Evolutionary conservation across 2,797 vertebrate species (phyloP).

Genomic region (Acipenser ruthenus): DNA sequence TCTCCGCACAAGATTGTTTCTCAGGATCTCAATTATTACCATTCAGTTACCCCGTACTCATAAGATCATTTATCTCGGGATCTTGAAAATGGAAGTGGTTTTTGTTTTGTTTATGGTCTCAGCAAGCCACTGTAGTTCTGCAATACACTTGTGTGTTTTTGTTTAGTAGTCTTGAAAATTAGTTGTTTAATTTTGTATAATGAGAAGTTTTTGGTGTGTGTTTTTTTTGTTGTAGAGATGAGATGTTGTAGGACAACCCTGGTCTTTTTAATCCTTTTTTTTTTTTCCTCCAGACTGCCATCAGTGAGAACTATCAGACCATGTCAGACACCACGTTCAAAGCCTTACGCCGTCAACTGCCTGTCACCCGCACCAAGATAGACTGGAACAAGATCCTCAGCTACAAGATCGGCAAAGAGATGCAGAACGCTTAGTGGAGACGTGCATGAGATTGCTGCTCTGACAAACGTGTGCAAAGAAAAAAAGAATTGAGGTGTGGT

Average conservation of each 20-base stretch:
- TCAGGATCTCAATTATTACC: no score
- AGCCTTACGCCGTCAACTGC: conserved; percentile 88
- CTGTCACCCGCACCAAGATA: conserved; percentile 92
- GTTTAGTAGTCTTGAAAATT: no score
- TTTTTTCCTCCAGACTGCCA: conserved; percentile 69
- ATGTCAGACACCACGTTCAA: conserved; percentile 98
- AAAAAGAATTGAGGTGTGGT: conserved; percentile 35
- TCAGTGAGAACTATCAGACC: conserved; percentile 93
- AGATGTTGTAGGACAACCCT: no score
- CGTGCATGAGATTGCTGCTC: conserved; percentile 22
- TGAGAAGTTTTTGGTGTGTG: neutral
- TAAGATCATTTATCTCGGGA: no score
- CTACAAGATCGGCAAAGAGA: conserved; percentile 97
- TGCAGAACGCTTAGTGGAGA: conserved; percentile 77
- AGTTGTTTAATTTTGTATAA: neutral
- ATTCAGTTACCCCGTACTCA: no score
- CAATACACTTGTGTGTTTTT: no score
- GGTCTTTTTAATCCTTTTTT: conserved; percentile 9
- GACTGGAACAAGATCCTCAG: conserved; percentile 99
- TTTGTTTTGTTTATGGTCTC: no score
- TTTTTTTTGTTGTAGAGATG: neutral
- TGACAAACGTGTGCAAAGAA: conserved; percentile 31
- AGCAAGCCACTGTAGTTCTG: no score
- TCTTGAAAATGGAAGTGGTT: no score
- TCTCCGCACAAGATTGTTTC: no score